Evolutionary conservation across 2,797 vertebrate species (phyloP).

Genomic region (Cryptoprocta ferox): DNA sequence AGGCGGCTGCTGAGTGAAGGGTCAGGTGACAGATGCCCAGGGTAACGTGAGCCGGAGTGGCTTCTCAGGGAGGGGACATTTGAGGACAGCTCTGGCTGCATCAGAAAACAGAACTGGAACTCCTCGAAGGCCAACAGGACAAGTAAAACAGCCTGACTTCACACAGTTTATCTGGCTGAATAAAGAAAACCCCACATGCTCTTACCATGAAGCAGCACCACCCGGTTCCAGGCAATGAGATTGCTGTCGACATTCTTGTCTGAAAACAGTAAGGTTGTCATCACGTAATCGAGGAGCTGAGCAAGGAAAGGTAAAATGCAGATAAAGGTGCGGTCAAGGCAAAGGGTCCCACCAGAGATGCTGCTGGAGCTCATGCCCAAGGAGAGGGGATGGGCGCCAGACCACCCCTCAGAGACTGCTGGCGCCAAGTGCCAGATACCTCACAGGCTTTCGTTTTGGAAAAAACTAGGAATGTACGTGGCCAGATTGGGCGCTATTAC

Average conservation of each 20-base stretch:
- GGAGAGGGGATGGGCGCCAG: background rate
- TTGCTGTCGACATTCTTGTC: slow-evolving; percentile 97
- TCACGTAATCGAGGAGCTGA: slow-evolving; percentile 97
- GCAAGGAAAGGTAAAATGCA: slow-evolving; percentile 20
- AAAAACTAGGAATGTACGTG: background rate
- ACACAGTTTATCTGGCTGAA: accelerated
- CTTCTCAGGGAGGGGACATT: background rate
- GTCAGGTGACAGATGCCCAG: background rate
- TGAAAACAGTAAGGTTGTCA: slow-evolving; percentile 95
- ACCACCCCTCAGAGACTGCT: accelerated
- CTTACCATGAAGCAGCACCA: slow-evolving; percentile 96
- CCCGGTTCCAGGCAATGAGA: slow-evolving; percentile 97
- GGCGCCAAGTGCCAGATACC: accelerated
- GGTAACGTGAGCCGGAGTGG: accelerated
- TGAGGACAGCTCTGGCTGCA: background rate
- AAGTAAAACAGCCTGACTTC: background rate
- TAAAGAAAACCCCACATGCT: background rate
- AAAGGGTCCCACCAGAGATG: background rate
- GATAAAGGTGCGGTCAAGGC: background rate
- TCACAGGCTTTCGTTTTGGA: background rate
- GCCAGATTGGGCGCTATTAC: accelerated
- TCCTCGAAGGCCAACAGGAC: background rate
- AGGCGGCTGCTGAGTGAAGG: background rate
- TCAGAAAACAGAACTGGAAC: background rate
- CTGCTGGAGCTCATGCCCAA: accelerated